phyloP scores from a whole-genome alignment of 2,113 vertebrate species.

The Sinocyclocheilus grahami region DNA sequence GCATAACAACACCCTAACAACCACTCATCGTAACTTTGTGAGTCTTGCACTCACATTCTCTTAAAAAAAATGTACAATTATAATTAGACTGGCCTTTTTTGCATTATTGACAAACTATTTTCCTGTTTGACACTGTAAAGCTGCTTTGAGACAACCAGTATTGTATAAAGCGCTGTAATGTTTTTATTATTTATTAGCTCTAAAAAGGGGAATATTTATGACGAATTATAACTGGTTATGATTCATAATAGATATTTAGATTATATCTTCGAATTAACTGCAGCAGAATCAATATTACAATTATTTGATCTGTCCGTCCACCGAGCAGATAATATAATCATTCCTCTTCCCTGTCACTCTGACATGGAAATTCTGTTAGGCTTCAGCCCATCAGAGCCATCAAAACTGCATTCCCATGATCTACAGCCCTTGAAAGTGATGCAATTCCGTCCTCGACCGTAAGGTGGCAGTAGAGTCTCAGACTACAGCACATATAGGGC shows the following conservation, averaged over 20 bases:
- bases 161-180: too few species aligned
- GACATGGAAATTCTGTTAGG: conserved; percentile 20
- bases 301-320: too few species aligned
- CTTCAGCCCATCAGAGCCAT: conserved; percentile 27
- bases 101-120: too few species aligned
- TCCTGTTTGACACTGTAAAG: too few species aligned
- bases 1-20: neutral
- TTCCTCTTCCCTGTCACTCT: conserved; percentile 26
- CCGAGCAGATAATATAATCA: too few species aligned
- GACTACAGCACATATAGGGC: neutral
- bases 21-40: neutral
- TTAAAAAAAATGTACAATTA: neutral
- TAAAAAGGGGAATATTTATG: too few species aligned
- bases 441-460: conserved; percentile 57
- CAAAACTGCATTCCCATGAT: conserved; percentile 8
- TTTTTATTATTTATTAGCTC: too few species aligned
- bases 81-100: neutral
- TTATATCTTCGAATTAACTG: too few species aligned
- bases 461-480: conserved; percentile 76
- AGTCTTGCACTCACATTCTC: neutral
- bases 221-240: too few species aligned
- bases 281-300: too few species aligned
- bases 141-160: too few species aligned
- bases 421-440: neutral
- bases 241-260: too few species aligned